A percentile compares a stretch with the other conserved stretches of the same genome.
phyloP scores from a whole-genome alignment of 2,797 vertebrate genomes.

The Rhynchotus rufescens region DNA sequence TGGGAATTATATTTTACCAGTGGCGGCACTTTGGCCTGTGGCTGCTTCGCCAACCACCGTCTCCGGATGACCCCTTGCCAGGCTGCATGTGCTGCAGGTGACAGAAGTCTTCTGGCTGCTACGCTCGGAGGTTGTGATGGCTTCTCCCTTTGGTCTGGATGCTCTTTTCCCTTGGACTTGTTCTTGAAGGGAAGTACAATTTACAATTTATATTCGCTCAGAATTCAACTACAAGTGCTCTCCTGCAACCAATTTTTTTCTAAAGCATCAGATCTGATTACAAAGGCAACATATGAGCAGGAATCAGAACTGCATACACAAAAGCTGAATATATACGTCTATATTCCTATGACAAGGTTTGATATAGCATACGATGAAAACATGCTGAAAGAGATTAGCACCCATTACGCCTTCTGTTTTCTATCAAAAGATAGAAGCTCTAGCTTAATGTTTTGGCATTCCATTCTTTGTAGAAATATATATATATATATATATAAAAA shows the following conservation, averaged over 20 bases:
- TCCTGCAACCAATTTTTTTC: not conserved
- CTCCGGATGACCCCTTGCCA: not conserved
- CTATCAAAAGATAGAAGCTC: not conserved
- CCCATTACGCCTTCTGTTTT: not conserved
- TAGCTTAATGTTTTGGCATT: not conserved
- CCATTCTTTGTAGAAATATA: not conserved
- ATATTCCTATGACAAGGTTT: not conserved
- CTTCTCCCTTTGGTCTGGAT: not conserved
- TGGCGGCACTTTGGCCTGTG: not conserved
- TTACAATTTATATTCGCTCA: not conserved
- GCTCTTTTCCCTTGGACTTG: not conserved
- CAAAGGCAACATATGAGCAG: not conserved
- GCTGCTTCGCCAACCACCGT: not conserved
- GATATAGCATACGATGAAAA: not conserved
- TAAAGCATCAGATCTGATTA: not conserved
- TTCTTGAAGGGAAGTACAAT: not conserved
- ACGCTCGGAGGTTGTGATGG: not conserved
- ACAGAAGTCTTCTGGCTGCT: not conserved
- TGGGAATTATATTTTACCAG: not conserved
- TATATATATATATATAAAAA: not conserved
- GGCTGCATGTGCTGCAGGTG: not conserved
- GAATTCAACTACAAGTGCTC: not conserved
- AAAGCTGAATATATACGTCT: not conserved
- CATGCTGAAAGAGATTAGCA: not conserved
- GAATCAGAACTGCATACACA: not conserved